phyloP scores from a whole-genome alignment of 2,113 vertebrate genomes.

The Laticauda colubrina region DNA sequence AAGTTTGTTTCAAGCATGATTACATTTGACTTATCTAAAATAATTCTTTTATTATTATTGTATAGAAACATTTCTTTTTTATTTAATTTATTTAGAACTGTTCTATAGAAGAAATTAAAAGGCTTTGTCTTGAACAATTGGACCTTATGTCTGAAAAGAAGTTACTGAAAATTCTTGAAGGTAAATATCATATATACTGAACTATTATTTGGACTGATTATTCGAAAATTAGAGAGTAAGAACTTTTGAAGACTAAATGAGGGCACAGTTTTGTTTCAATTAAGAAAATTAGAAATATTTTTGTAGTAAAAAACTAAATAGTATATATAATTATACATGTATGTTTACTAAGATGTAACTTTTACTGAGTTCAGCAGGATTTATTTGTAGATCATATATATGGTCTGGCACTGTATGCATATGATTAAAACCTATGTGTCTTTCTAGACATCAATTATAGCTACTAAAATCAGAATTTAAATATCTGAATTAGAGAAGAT shows the following conservation, averaged over 20 bases:
- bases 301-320: background rate
- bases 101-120: conserved; percentile 88
- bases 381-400: background rate
- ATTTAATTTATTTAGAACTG: conserved; percentile 73
- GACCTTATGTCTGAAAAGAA: conserved; percentile 85
- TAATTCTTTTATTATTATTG: background rate
- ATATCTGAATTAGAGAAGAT: background rate
- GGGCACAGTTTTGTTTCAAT: background rate
- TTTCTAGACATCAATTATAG: background rate
- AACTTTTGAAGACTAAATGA: background rate
- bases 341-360: background rate
- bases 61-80: background rate
- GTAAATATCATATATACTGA: conserved; percentile 67
- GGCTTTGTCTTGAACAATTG: conserved; percentile 90
- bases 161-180: conserved; percentile 88
- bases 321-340: background rate
- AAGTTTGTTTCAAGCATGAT: background rate
- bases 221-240: background rate
- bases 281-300: background rate
- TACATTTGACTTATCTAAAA: background rate
- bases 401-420: background rate
- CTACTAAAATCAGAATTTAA: background rate
- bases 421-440: background rate
- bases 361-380: background rate
- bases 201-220: background rate